Percentiles rank a stretch among this genome's conserved stretches.
These are phyloP conservation scores for Pterostichus madidus DNA, from an alignment of 2,888 invertebrate genomes.

Conservation along the genomic window DNA sequence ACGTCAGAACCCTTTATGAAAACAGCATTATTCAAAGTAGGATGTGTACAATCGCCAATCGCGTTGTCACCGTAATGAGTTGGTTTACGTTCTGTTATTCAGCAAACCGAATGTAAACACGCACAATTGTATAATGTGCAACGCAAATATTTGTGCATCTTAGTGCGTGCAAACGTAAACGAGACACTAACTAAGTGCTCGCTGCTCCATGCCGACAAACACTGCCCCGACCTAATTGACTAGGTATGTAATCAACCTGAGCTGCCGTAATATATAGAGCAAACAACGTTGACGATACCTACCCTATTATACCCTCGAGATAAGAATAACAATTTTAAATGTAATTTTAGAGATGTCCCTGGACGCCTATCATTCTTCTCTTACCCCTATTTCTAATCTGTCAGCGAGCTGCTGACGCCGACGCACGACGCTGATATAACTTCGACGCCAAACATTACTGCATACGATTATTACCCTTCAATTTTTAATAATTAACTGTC, in stretches of 20 bases:
- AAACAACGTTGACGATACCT: constrained; percentile 40
- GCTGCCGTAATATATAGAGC: constrained; percentile 47
- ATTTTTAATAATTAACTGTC: no score
- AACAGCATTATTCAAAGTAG: constrained; percentile 75
- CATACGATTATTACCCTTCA: no score
- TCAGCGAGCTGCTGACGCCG: background rate
- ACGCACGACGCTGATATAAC: no score
- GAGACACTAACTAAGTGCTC: constrained; percentile 15
- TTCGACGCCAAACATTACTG: no score
- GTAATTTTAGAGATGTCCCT: constrained; percentile 49
- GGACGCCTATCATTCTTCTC: constrained; percentile 49
- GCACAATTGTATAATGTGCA: constrained; percentile 74
- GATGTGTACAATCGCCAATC: constrained; percentile 65
- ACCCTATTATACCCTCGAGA: constrained; percentile 52
- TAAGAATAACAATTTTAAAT: constrained; percentile 61
- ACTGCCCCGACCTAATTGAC: constrained; percentile 38
- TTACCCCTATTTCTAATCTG: background rate
- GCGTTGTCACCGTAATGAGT: constrained; percentile 76
- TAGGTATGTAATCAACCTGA: constrained; percentile 55
- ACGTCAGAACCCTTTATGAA: constrained; percentile 74
- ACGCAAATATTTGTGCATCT: constrained; percentile 76
- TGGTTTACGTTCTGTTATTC: constrained; percentile 74
- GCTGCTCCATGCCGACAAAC: background rate
- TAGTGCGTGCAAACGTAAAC: constrained; percentile 69
- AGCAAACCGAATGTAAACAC: constrained; percentile 74